Percentiles rank a stretch among this genome's conserved stretches.
Evolutionary conservation across 2,113 vertebrate genomes (phyloP).

Genomic region (Nothocercus julius): DNA sequence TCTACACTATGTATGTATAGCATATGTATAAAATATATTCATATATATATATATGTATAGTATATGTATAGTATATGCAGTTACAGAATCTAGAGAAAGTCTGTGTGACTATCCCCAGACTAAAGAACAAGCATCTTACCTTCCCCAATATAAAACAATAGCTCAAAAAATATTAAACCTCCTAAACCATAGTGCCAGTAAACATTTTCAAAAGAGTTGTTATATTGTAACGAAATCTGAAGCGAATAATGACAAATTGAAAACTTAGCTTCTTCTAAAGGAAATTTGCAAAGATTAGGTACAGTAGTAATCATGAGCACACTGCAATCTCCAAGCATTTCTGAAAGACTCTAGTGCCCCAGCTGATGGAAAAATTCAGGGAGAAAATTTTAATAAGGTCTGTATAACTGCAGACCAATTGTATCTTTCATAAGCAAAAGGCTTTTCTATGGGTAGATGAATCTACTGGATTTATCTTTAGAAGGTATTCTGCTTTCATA

Average conservation of each 20-base stretch:
- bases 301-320: neutral
- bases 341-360: neutral
- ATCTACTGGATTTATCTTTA: neutral
- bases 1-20: neutral
- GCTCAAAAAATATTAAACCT: conserved; percentile 8
- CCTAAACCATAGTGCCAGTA: neutral
- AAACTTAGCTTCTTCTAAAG: neutral
- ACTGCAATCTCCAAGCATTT: neutral
- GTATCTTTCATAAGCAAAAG: neutral
- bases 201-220: neutral
- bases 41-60: neutral
- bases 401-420: neutral
- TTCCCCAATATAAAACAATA: neutral
- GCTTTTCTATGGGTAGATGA: neutral
- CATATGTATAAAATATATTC: no score
- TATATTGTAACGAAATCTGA: neutral
- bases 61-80: neutral
- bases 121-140: neutral
- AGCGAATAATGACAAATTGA: neutral
- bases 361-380: neutral
- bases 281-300: neutral
- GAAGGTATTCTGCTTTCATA: neutral
- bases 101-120: neutral
- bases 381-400: neutral
- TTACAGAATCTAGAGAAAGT: conserved; percentile 9